Conservation (phyloP, 2,113 vertebrate species). For the Ovibos moschatus region DNA sequence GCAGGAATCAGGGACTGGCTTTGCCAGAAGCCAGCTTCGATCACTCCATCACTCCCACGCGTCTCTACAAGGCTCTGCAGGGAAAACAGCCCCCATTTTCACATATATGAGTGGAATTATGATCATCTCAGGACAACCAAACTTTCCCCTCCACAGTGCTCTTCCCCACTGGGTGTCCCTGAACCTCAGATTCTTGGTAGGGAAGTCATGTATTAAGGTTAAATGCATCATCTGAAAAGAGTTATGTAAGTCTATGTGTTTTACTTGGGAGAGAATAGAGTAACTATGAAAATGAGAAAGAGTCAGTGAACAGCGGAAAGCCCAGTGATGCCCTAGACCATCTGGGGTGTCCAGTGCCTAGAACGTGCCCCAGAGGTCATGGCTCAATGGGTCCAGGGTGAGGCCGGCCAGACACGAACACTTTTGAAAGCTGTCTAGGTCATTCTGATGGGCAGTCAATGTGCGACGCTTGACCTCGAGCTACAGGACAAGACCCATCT, state of each 20-base stretch:
- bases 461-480: background rate
- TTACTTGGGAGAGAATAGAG: too few species aligned
- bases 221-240: background rate
- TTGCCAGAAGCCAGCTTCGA: background rate
- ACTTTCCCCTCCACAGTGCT: too few species aligned
- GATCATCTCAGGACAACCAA: background rate
- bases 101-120: too few species aligned
- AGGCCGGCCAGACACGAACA: too few species aligned
- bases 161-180: background rate
- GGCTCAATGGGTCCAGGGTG: background rate
- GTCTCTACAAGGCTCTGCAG: too few species aligned
- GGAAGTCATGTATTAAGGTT: too few species aligned
- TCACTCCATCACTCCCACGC: rapidly evolving
- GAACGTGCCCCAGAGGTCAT: background rate
- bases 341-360: background rate
- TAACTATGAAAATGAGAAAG: background rate
- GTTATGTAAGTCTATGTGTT: background rate
- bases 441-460: background rate
- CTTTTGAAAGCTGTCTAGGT: background rate
- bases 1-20: background rate
- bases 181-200: background rate
- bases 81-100: too few species aligned
- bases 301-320: background rate
- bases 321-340: background rate
- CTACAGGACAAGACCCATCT: too few species aligned